Evolutionary conservation across 2,888 invertebrate genomes (phyloP).

Genomic region (Pristionchus maxplancki): DNA sequence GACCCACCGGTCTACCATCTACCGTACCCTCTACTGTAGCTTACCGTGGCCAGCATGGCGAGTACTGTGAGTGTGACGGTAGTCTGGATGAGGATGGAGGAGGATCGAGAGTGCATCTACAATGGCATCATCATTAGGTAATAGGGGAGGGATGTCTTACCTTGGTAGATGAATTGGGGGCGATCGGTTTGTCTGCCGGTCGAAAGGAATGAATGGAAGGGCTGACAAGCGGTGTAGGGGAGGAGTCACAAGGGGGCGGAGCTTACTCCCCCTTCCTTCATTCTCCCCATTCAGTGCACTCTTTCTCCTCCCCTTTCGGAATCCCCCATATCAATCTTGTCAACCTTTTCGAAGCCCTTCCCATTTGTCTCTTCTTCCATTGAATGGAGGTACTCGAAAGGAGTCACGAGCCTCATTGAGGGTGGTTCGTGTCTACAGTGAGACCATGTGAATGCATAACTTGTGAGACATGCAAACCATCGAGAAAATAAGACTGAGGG

Average conservation of each 20-base stretch:
- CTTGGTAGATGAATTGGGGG: not conserved
- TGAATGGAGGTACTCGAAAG: not conserved
- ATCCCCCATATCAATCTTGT: constrained; percentile 26
- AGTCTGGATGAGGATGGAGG: constrained; percentile 21
- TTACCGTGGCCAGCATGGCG: constrained; percentile 35
- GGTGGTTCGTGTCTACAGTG: not conserved
- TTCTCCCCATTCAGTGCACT: not conserved
- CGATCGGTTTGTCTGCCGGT: not conserved
- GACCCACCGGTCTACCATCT: not conserved
- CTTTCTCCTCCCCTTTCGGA: not conserved
- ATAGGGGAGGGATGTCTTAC: not conserved
- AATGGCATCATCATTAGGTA: not conserved
- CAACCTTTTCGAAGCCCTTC: not conserved
- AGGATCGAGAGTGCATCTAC: constrained; percentile 32
- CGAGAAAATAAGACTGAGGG: not conserved
- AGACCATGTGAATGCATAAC: not conserved
- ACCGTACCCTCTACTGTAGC: constrained; percentile 31
- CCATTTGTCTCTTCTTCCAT: constrained; percentile 11
- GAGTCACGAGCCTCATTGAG: not conserved
- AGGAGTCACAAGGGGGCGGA: constrained; percentile 40
- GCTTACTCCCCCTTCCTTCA: not conserved
- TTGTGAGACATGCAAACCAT: not conserved
- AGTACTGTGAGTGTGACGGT: constrained; percentile 30
- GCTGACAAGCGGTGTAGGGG: constrained; percentile 4
- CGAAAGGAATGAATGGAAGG: constrained; percentile 6